Base-by-base conservation (phyloP, 2,888 invertebrate species). In the Mythimna impura region DNA sequence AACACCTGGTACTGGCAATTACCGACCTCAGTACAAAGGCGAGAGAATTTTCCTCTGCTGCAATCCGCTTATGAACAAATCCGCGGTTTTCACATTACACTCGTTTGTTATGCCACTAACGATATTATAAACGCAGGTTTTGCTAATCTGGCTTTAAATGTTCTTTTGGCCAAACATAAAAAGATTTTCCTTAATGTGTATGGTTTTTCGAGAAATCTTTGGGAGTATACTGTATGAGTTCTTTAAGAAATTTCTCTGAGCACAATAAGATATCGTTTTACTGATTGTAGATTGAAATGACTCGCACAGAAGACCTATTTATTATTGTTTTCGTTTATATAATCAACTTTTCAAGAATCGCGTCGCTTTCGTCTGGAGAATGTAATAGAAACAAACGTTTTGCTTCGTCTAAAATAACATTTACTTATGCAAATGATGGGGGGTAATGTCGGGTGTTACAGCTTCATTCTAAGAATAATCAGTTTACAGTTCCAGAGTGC, bases 391-490 rank as follows among this genome's bases (percentile, higher is more conserved):
- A 91, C 89, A 91, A 91, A 90, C 89, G 89, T 89, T 89, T 86
- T 76, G 83, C 82, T 90, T 86, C 80, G 88, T 87, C 82, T 81
- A 84, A 87, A 93, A 90, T 89, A 91, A 91, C 89, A 89, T 92
- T 93, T 92, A 93, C 92, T 93, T 92, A 93, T 93, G 92, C 88
- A 92, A 94, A 94, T 92, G 84, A 88, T 82, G 86, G 81, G 70
- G 89, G 88, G 89, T 91, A 91, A 91, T 90, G 90, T 89, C 86
- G 90, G 91, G 90, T 91, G 90, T 93, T 93, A 93, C 92, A 91
- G 92, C 92, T 93, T 93, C 91, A 93, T 93, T 94, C 90, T 89
- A 89, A 92, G 91, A 89, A 92, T 92, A 92, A 93, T 92, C 93
- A 93, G 91, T 93, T 93, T 90, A 90, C 88, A 84, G 89, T 87